Base-by-base conservation (phyloP, 2,888 invertebrate genomes). In the Habroteleia sp. region DNA sequence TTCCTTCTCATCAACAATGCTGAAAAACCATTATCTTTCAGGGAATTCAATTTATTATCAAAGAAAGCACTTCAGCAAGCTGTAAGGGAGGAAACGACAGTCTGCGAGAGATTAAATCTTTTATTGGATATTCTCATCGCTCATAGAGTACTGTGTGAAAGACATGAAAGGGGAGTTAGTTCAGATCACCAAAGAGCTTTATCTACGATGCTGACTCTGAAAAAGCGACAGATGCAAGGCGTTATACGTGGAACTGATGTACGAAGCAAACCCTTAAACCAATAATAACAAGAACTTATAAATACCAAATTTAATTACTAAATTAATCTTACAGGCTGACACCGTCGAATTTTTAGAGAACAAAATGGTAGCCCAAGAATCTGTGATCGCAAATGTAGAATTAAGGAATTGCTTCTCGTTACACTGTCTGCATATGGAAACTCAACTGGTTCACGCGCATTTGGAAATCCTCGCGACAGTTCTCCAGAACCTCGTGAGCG, bases 351-450 rank as follows among this genome's bases (percentile, higher is more conserved):
- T 91, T 68, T 83, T 92, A 41, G 92, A 92, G 80, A 90, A 91
- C 62, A 90, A 91, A 81, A 92, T 92, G 91, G 89, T 92, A 54
- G 91, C 91, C 0, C 92, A 92, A 85, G 92, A 92, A 78, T 91
- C 90, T 39, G 91, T 92, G 6, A 92, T 92, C 63, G 90, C 91
- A 0, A 92, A 91, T 62, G 91, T 92, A 76, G 92, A 92, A 80
- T 83, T 91, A 37, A 89, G 92, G 76, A 91, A 91, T 68, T 91
- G 91, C 37, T 92, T 91, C 81, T 92, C 92, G 63, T 87, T 92
- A 37, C 91, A 91, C 80, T 92, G 92, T 83, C 89, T 92, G 10
- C 90, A 92, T 78, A 90, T 92, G 89, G 92, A 92, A 82, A 92
- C 92, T 0, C 91, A 92, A 77, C 85, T 92, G 29, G 92, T 92